phyloP scores from a whole-genome alignment of 92 coral and sea anemone species.

The Blastomussa wellsi region DNA sequence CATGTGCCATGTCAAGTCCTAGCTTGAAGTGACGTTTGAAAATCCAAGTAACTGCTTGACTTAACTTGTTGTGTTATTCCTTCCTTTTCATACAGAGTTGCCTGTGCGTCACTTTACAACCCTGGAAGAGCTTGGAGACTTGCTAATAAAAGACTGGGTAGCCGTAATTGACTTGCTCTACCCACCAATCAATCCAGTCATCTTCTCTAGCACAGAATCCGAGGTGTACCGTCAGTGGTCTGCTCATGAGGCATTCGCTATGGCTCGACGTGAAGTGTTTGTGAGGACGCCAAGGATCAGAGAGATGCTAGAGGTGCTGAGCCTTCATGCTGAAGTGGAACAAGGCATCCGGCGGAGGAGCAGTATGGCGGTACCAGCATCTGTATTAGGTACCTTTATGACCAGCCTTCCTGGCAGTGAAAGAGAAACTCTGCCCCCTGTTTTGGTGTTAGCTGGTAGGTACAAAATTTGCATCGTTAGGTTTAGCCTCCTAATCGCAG shows the following conservation, averaged over 20 bases:
- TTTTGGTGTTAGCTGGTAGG: conserved; percentile 83
- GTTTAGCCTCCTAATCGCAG: too few relatives aligned
- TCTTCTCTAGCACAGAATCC: conserved; percentile 63
- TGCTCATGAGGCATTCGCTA: conserved; percentile 81
- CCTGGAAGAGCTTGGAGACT: conserved; percentile 88
- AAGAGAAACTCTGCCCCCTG: conserved; percentile 73
- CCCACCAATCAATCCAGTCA: conserved; percentile 70
- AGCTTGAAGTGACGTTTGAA: too few relatives aligned
- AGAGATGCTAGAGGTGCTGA: conserved; percentile 76
- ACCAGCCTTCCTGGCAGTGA: conserved; percentile 87
- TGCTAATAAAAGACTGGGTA: conserved; percentile 80
- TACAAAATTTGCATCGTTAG: not conserved
- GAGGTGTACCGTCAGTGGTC: conserved; percentile 90
- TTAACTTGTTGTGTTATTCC: too few relatives aligned
- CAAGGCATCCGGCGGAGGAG: conserved; percentile 73
- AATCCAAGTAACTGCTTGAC: too few relatives aligned
- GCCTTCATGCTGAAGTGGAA: conserved; percentile 80
- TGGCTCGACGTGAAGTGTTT: conserved; percentile 72
- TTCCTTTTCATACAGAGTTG: conserved; percentile 56
- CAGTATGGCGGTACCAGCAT: conserved; percentile 71
- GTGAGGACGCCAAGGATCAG: conserved; percentile 73
- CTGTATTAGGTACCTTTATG: conserved; percentile 80
- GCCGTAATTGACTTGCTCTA: conserved; percentile 67
- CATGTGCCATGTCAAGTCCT: too few relatives aligned
- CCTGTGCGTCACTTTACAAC: conserved; percentile 86